These are phyloP conservation scores for Drusus annulatus DNA, from an alignment of 1,140 invertebrate species.

Conservation along the genomic window DNA sequence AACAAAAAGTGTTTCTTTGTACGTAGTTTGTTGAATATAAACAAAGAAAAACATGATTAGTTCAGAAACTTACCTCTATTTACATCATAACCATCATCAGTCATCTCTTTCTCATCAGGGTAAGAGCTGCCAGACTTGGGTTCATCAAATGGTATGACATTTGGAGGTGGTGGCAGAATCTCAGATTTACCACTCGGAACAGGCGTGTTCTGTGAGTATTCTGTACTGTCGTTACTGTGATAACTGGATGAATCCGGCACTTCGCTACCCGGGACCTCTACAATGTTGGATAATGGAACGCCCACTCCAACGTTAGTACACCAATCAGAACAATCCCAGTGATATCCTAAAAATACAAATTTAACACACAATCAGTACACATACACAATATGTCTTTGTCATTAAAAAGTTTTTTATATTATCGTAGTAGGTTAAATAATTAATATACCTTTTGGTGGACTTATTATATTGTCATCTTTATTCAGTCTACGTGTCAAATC, in stretches of 20 bases:
- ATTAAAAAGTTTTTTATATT: not conserved
- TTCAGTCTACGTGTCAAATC: constrained; percentile 48
- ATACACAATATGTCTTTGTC: too few relatives aligned
- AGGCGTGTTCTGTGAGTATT: constrained; percentile 64
- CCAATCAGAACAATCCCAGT: constrained; percentile 95
- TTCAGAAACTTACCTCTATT: constrained; percentile 37
- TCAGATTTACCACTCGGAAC: not conserved
- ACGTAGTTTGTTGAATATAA: too few relatives aligned
- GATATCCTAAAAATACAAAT: constrained; percentile 71
- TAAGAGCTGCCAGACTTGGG: not conserved
- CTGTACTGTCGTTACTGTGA: constrained; percentile 90
- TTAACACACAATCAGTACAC: too few relatives aligned
- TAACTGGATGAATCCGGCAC: constrained; percentile 88
- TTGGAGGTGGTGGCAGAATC: not conserved
- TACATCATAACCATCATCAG: constrained; percentile 50
- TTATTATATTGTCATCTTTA: constrained; percentile 55
- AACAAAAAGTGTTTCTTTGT: too few relatives aligned
- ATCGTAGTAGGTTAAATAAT: not conserved
- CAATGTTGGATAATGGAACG: constrained; percentile 87
- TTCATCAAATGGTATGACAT: constrained; percentile 26
- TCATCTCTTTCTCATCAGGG: constrained; percentile 22
- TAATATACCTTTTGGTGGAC: constrained; percentile 50
- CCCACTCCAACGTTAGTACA: constrained; percentile 76
- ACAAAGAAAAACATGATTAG: too few relatives aligned
- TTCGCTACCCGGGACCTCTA: constrained; percentile 88